Evolutionary conservation across 2,797 vertebrate species (phyloP), one percentile per base, ranked within the genome.

Genomic region (Trematomus bernacchii): DNA sequence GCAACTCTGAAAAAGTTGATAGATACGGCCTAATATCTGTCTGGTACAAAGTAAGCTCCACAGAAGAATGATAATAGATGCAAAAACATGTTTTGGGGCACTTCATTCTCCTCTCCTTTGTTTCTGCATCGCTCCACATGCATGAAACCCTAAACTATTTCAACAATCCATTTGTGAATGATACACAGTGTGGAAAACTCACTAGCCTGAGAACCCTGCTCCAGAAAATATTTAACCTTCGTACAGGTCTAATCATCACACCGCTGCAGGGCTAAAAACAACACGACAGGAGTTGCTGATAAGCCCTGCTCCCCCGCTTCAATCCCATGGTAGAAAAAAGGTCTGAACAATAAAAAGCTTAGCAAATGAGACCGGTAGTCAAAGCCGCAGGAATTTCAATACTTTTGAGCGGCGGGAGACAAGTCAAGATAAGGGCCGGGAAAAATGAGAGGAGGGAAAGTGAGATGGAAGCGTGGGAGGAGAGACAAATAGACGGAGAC

Each of bases 331-430:
- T 23, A 71, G 42, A 58, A 51, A 27, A 77, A 10, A 10, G 42
- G 37, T 61, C 65, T 11, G 50, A 78, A 79, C 67, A 89, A 87
- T 88, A 86, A 90, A 85, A 90, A 80, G 84, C 86, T 93, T 78
- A 89, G 55, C 16, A 46, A 50, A 46, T 63, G 47, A 18, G 74
- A 79, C 53, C 51, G 27, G 82, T 55, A 47, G 73, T 66, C 71
- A 37, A 66, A 37, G 70, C 73, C 37, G 19, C 79, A 89, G 89
- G 92, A 93, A 93, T 95, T 93, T 91, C 83, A 93, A 90, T 90
- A 86, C 63, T 80, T 84, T 9, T 8, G 73, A 84, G 46, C 79
- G n/a, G 79, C 73, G 55, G 86, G 85, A 87, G 88, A 66, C 48
- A 43, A 80, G 80, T 48, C 2, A 11, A 58, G 71, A 82, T 62